Evolutionary conservation across 2,113 vertebrate genomes (phyloP).

Genomic region (Physeter macrocephalus): DNA sequence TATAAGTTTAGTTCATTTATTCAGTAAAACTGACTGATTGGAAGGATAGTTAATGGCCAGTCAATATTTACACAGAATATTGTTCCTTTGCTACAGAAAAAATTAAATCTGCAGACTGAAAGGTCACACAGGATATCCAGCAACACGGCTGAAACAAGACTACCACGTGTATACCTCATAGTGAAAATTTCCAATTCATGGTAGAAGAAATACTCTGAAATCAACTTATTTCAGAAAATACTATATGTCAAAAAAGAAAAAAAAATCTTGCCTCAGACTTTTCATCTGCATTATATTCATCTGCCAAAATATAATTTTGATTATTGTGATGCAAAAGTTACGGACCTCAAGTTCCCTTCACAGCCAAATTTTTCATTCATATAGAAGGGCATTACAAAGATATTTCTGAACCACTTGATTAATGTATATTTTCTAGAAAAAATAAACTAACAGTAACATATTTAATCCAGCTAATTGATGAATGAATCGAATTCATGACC

Average conservation of each 20-base stretch:
- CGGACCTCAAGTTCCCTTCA: not conserved
- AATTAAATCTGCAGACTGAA: not conserved
- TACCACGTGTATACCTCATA: not conserved
- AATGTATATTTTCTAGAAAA: not conserved
- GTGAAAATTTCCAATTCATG: not conserved
- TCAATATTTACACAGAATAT: not conserved
- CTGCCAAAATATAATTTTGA: not conserved
- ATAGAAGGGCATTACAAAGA: not conserved
- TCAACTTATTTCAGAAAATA: not conserved
- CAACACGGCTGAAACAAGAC: not conserved
- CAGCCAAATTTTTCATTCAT: not conserved
- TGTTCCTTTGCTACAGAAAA: not conserved
- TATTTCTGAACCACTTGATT: not conserved
- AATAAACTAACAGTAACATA: not conserved
- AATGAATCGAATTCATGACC: not conserved
- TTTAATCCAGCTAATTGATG: not conserved
- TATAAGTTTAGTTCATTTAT: not conserved
- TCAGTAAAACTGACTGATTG: not conserved
- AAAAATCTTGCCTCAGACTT: not conserved
- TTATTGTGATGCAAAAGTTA: not conserved
- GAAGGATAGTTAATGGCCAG: not conserved
- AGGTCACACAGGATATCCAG: not conserved
- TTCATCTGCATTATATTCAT: not conserved
- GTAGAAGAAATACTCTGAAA: not conserved
- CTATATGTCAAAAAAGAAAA: no score